Evolutionary conservation across 2,113 vertebrate genomes (phyloP), one percentile per base, ranked within the genome.

Genomic region (Tretioscincus oriximinensis): DNA sequence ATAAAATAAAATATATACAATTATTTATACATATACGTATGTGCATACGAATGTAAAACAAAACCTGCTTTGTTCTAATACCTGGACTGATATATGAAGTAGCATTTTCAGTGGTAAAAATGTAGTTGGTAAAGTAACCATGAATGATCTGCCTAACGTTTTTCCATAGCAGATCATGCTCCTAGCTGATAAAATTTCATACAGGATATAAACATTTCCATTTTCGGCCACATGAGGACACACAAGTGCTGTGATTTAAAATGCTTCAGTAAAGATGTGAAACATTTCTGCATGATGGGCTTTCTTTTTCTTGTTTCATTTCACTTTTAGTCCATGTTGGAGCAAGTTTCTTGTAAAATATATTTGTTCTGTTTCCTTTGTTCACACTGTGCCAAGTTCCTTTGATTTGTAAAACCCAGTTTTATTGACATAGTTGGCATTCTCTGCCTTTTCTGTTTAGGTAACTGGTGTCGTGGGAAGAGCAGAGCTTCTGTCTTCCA

Each of bases 391-490:
- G 22, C 45, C 16, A 29, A 1, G 35, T 18, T 87, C 45, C 51
- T 49, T 3, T 29, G 29, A n/a, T 20, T 4, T n/a, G 47, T 21
- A 29, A 4, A 66, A 12, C 22, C 75, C 28, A 28, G 7, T 28
- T 61, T 49, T 60, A 35, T 45, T 68, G 77, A 81, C 77, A 26
- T 77, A 8, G 45, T 60, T 0, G 1, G 22, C 68, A 47, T 54
- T 77, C 67, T 65, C 69, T 45, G 1, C 7, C 26, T 73, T 71
- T 49, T 90, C 16, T 60, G 54, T 88, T 87, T 90, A 99, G 98
- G 97, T 99, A 77, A 99, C 98, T 60, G 98, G 98, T 81, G 98
- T 99, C 54, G 98, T 99, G 45, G 98, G 98, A 84, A 96, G 98
- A 96, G 98, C 98, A 85, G 98, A 99, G 86, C 97, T 99, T 73